Conservation (phyloP, 2,888 invertebrate species). For the Beris chalybata region DNA sequence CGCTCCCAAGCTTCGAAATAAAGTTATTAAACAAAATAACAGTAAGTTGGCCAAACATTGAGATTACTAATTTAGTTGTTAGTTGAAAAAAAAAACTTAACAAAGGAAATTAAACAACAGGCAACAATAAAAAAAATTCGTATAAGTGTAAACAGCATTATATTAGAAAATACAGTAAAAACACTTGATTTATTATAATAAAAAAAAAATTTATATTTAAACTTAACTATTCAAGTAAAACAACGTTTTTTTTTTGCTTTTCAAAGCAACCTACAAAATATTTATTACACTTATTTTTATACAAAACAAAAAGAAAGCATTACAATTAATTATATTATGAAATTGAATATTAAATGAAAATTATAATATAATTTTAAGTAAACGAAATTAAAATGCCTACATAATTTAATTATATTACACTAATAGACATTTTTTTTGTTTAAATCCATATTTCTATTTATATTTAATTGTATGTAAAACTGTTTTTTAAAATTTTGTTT, state of each 20-base stretch:
- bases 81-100: neutral
- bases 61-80: conserved; percentile 25
- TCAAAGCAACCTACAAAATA: neutral
- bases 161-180: no score
- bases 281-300: conserved; percentile 12
- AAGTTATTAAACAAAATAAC: neutral
- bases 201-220: neutral
- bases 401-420: conserved; percentile 3
- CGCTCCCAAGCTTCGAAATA: neutral
- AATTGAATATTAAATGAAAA: neutral
- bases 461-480: no score
- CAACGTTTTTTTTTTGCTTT: neutral
- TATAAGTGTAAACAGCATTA: no score
- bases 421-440: no score
- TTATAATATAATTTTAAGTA: conserved; percentile 7
- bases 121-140: no score
- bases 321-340: neutral
- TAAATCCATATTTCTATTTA: no score
- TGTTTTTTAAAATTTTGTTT: no score
- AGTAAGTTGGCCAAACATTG: conserved; percentile 14
- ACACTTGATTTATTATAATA: neutral
- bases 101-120: neutral
- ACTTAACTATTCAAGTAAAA: neutral
- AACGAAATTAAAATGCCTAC: conserved; percentile 3
- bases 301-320: conserved; percentile 6